Conservation (phyloP, 2,888 invertebrate species). For the Brachynemurus nebulosus region DNA sequence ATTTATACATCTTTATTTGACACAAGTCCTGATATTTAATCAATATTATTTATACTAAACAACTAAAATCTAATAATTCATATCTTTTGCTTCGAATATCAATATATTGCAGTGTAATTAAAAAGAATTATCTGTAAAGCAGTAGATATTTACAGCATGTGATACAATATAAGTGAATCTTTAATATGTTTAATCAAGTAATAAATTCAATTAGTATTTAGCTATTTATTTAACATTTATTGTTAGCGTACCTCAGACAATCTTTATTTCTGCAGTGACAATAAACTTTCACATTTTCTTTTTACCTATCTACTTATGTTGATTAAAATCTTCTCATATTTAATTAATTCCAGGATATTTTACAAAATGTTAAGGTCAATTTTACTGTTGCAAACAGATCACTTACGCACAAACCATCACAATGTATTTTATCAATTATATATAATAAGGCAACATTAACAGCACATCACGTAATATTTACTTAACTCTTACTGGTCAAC, state of each 20-base stretch:
- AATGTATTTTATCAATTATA: no score
- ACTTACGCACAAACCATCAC: no score
- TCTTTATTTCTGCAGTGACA: no score
- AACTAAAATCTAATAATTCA: conserved; percentile 9
- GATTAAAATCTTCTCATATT: no score
- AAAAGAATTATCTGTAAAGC: conserved; percentile 23
- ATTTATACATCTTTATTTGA: conserved; percentile 8
- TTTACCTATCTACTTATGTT: no score
- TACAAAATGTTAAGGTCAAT: no score
- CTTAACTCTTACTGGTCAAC: no score
- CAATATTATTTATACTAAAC: conserved; percentile 9
- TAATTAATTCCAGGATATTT: no score
- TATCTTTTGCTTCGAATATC: conserved; percentile 6
- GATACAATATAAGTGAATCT: conserved; percentile 19
- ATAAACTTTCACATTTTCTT: no score
- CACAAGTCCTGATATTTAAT: conserved; percentile 10
- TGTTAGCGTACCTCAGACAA: conserved; percentile 1
- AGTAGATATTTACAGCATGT: conserved; percentile 24
- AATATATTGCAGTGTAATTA: conserved; percentile 23
- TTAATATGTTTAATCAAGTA: conserved; percentile 3
- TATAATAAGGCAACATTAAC: no score
- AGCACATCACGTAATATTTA: no score
- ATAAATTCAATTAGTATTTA: conserved; percentile 1
- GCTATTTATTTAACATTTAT: conserved; percentile 1
- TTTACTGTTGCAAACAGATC: no score